Conservation (phyloP, 2,113 vertebrate species). For the Chamaetylas fuelleborni region DNA sequence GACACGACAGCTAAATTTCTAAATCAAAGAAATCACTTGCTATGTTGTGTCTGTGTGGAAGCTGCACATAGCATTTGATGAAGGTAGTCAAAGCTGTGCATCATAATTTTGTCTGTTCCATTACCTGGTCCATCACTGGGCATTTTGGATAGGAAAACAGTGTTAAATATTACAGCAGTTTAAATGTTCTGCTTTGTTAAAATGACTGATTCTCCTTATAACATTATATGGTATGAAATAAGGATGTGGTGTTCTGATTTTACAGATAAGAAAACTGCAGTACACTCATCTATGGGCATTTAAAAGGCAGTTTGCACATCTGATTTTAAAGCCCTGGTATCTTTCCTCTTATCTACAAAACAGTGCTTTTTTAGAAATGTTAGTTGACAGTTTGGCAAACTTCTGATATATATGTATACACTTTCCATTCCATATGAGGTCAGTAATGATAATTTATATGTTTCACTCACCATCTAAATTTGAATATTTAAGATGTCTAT, state of each 20-base stretch:
- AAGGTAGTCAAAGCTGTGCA: neutral
- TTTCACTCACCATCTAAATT: neutral
- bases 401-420: neutral
- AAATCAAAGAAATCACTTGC: neutral
- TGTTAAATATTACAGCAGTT: neutral
- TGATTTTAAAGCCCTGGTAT: neutral
- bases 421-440: neutral
- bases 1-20: neutral
- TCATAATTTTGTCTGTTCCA: neutral
- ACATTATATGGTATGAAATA: neutral
- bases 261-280: neutral
- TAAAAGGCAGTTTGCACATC: neutral
- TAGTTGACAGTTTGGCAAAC: neutral
- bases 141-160: neutral
- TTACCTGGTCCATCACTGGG: neutral
- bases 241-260: neutral
- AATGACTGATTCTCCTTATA: neutral
- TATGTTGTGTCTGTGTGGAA: neutral
- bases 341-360: neutral
- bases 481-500: neutral
- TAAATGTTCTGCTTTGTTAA: neutral
- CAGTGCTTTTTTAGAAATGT: neutral
- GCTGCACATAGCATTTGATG: neutral
- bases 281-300: neutral
- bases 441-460: neutral